A percentile compares a stretch with the other conserved stretches of the same genome.
Conservation (phyloP, 2,113 vertebrate genomes). For the Pogona vitticeps region DNA sequence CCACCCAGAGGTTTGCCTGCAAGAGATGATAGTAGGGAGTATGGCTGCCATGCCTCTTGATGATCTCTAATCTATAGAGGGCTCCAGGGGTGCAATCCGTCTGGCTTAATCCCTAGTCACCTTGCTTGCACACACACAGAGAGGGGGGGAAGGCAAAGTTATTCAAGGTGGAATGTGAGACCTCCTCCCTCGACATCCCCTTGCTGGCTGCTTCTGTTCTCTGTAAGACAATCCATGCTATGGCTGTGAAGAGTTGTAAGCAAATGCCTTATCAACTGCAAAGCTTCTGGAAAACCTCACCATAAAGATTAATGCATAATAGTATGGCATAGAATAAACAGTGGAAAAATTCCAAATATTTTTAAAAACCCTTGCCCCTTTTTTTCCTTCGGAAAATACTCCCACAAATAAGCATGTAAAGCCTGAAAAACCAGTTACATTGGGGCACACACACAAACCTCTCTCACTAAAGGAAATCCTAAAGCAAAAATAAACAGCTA, state of each 20-base stretch:
- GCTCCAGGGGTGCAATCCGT: no score
- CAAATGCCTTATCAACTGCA: not conserved
- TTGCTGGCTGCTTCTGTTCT: not conserved
- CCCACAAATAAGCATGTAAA: constrained; percentile 40
- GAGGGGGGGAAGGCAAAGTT: not conserved
- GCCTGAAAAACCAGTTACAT: constrained; percentile 60
- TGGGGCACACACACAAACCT: no score
- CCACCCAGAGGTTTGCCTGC: no score
- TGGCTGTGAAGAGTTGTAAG: not conserved
- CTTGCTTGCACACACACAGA: no score
- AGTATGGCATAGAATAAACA: not conserved
- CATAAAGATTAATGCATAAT: not conserved
- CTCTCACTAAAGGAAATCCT: constrained; percentile 7
- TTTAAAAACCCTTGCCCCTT: constrained; percentile 5
- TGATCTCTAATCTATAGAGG: no score
- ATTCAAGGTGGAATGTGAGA: not conserved
- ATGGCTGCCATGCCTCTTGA: no score
- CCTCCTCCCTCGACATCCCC: not conserved
- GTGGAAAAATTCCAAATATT: not conserved
- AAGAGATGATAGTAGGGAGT: no score
- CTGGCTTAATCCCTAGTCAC: no score
- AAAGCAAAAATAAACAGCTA: not conserved
- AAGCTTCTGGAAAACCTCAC: not conserved
- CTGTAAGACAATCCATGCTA: not conserved
- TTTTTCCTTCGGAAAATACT: not conserved